These are phyloP conservation scores for Alligator sinensis DNA, from an alignment of 2,113 vertebrate species.

Conservation along the genomic window DNA sequence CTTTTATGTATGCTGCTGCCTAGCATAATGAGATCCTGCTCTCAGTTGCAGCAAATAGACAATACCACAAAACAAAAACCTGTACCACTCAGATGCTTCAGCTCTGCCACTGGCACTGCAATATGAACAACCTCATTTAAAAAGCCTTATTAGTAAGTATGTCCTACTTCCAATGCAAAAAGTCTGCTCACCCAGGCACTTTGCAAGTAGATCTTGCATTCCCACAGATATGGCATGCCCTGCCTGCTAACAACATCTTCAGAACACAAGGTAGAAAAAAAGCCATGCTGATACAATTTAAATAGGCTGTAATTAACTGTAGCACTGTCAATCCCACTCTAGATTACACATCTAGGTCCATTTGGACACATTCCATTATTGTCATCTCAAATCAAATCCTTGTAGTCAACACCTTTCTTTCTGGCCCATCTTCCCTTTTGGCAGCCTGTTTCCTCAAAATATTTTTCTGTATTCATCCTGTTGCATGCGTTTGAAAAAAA, in stretches of 20 bases:
- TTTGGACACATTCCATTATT: background rate
- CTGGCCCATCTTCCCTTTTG: background rate
- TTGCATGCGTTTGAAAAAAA: accelerated
- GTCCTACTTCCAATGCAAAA: background rate
- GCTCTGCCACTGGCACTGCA: background rate
- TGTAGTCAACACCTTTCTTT: accelerated
- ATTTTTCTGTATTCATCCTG: background rate
- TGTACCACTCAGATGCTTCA: accelerated
- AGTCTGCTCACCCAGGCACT: too few species aligned
- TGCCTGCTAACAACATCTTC: background rate
- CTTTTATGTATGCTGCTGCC: accelerated
- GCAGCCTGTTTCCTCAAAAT: background rate
- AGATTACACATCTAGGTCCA: background rate
- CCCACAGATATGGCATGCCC: accelerated
- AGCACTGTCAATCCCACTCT: accelerated
- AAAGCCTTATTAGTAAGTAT: background rate
- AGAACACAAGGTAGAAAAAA: background rate
- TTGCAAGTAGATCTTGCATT: background rate
- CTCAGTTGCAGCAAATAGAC: background rate
- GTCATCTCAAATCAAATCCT: background rate
- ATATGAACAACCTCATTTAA: background rate
- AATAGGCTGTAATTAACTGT: background rate
- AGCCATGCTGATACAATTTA: background rate
- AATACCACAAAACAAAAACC: background rate
- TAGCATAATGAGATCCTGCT: background rate